Evolutionary conservation across 1,140 invertebrate genomes (phyloP).

Genomic region (Semibalanus balanoides): DNA sequence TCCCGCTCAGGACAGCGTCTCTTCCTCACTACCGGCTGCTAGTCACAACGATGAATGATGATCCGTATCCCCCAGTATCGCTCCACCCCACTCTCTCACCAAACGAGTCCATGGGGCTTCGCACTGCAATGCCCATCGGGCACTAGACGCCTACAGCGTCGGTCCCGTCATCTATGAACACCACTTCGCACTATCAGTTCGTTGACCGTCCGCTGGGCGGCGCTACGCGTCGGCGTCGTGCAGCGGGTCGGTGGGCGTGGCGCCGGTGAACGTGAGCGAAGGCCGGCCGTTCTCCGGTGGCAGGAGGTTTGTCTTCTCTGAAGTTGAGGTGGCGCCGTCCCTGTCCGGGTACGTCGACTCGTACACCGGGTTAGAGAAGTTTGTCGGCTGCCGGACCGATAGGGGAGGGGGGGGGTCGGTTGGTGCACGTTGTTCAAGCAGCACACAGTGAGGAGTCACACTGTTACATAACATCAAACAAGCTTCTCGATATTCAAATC

Average conservation of each 20-base stretch:
- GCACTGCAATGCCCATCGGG: not conserved
- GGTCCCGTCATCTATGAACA: not conserved
- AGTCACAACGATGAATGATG: not conserved
- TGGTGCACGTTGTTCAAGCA: too few species aligned
- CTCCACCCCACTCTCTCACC: not conserved
- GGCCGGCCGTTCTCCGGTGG: slow-evolving; percentile 23
- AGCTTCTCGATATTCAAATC: slow-evolving; percentile 6
- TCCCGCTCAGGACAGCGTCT: too few species aligned
- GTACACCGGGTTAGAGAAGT: slow-evolving; percentile 73
- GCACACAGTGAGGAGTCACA: too few species aligned
- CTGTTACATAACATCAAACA: not conserved
- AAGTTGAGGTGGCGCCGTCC: slow-evolving; percentile 24
- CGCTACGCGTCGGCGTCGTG: not conserved
- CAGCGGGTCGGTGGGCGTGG: not conserved
- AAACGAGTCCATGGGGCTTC: not conserved
- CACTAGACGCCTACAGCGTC: not conserved
- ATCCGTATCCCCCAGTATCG: not conserved
- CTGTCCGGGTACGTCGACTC: slow-evolving; percentile 54
- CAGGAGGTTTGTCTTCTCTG: slow-evolving; percentile 41
- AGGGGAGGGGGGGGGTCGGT: slow-evolving; percentile 14
- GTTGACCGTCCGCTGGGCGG: too few species aligned
- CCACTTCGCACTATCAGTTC: not conserved
- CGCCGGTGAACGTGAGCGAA: not conserved
- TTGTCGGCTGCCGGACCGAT: slow-evolving; percentile 34
- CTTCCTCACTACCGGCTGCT: too few species aligned